phyloP scores from a whole-genome alignment of 2,797 vertebrate species.

The Eurystomus glaucurus region DNA sequence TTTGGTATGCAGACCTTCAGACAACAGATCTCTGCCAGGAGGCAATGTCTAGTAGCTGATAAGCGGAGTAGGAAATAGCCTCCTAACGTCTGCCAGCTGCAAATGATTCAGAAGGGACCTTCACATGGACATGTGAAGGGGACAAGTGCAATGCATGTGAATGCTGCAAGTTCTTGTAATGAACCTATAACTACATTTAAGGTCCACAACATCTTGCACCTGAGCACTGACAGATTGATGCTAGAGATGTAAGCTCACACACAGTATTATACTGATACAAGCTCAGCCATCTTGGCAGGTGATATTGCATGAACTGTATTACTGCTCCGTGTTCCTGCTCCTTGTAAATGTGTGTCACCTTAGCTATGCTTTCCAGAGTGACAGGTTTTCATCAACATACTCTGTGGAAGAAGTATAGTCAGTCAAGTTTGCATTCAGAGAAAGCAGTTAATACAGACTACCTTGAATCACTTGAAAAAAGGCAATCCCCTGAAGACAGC shows the following conservation, averaged over 20 bases:
- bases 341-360: neutral
- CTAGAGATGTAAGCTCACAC: neutral
- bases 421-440: neutral
- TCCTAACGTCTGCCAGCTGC: neutral
- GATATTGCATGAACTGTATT: neutral
- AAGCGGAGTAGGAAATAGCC: neutral
- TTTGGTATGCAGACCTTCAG: neutral
- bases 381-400: neutral
- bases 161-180: neutral
- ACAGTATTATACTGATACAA: neutral
- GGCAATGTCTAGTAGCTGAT: neutral
- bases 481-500: neutral
- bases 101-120: neutral
- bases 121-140: neutral
- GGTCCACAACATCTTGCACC: neutral
- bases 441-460: neutral
- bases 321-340: neutral
- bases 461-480: neutral
- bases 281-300: neutral
- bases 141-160: neutral
- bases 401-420: neutral
- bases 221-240: neutral
- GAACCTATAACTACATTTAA: neutral
- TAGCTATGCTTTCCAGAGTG: neutral
- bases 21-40: neutral